These are phyloP conservation scores for Troides helena DNA, from an alignment of 2,888 invertebrate genomes.

Conservation along the genomic window DNA sequence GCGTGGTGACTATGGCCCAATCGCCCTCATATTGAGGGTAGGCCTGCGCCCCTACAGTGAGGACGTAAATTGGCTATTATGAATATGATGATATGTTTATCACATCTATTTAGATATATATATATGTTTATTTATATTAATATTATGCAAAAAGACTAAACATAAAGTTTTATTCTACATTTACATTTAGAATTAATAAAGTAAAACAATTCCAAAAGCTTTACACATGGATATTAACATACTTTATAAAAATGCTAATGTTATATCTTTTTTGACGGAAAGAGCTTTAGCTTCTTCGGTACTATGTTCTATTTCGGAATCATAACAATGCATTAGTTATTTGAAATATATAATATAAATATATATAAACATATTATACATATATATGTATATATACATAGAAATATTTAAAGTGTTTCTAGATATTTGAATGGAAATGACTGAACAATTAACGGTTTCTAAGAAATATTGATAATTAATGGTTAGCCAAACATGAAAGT, in stretches of 20 bases:
- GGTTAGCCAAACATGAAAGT: slow-evolving; percentile 47
- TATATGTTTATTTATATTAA: no score
- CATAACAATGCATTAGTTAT: slow-evolving; percentile 1
- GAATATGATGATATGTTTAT: no score
- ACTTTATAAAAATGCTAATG: neutral
- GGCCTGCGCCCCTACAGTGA: no score
- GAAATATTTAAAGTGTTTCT: slow-evolving; percentile 34
- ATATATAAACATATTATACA: neutral
- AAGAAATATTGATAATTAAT: slow-evolving; percentile 43
- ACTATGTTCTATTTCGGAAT: slow-evolving; percentile 11
- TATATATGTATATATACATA: neutral
- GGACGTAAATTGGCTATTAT: no score
- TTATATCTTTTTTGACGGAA: neutral
- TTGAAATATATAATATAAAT: neutral
- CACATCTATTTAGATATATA: no score
- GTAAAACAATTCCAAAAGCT: no score
- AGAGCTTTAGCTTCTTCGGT: neutral
- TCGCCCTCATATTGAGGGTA: no score
- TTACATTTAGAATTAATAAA: no score
- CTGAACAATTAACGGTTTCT: slow-evolving; percentile 38
- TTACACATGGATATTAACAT: no score
- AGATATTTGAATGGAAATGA: slow-evolving; percentile 36
- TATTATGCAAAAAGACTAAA: no score
- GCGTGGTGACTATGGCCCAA: no score
- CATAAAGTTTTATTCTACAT: no score